Conservation (phyloP, 2,113 vertebrate species). For the Muscicapa adusta region DNA sequence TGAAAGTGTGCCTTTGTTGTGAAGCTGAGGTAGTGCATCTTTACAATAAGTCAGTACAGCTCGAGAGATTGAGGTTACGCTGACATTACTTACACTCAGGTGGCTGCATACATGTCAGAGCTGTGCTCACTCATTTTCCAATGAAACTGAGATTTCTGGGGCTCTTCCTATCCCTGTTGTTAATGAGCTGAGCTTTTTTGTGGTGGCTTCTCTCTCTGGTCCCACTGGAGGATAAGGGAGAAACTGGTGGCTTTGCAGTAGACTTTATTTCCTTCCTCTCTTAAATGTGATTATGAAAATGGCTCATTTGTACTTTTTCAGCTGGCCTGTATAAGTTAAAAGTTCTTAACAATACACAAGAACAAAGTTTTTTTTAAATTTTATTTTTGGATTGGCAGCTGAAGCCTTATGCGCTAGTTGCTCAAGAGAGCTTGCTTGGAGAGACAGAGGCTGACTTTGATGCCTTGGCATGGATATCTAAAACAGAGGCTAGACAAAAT, state of each 20-base stretch:
- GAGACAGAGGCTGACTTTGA: background rate
- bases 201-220: background rate
- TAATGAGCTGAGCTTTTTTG: background rate
- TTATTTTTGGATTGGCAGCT: background rate
- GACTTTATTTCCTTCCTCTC: background rate
- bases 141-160: background rate
- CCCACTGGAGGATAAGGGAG: background rate
- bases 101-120: background rate
- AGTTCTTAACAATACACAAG: background rate
- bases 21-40: background rate
- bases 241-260: background rate
- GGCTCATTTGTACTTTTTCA: background rate
- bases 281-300: background rate
- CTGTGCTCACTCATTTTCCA: fast-evolving
- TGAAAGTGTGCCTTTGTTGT: background rate
- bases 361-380: no score
- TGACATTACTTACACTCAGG: background rate
- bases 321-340: background rate
- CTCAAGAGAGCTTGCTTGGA: background rate
- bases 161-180: background rate
- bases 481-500: background rate
- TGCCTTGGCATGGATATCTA: background rate
- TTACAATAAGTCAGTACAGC: background rate
- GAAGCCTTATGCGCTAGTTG: background rate
- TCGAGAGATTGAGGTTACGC: background rate